phyloP scores from a whole-genome alignment of 2,113 vertebrate genomes.

The Callocephalon fimbriatum region DNA sequence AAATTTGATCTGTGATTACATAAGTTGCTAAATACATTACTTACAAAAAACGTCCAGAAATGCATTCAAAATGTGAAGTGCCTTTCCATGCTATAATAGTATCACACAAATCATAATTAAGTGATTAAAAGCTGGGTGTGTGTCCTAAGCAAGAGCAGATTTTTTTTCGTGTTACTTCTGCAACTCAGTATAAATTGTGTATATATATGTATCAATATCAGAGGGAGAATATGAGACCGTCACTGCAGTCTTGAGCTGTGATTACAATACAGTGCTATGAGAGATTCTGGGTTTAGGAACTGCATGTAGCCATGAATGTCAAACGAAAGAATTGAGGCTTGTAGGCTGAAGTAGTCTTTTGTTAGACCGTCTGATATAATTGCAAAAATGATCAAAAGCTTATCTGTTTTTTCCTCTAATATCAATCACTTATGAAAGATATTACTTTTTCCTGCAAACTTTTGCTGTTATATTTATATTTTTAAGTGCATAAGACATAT shows the following conservation, averaged over 20 bases:
- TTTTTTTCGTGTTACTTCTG: neutral
- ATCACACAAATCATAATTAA: neutral
- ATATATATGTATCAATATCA: rapidly evolving
- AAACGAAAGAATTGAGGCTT: neutral
- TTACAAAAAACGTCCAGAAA: neutral
- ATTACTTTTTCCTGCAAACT: neutral
- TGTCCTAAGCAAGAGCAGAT: neutral
- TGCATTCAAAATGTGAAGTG: neutral
- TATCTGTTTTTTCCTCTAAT: neutral
- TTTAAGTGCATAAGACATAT: neutral
- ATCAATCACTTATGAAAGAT: neutral
- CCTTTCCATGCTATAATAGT: neutral
- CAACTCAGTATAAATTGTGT: neutral
- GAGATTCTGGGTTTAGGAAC: neutral
- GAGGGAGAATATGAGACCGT: neutral
- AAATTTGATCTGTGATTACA: neutral
- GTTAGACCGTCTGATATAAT: neutral
- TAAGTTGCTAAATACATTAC: neutral
- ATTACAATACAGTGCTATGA: neutral
- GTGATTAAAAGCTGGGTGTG: neutral
- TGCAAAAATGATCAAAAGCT: neutral
- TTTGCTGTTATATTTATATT: neutral
- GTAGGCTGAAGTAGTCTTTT: neutral
- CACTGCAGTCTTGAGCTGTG: neutral
- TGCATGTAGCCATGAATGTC: neutral